Percentiles rank a stretch among this genome's conserved stretches.
Conservation (phyloP, 2,888 invertebrate species). For the Nephrotoma appendiculata region DNA sequence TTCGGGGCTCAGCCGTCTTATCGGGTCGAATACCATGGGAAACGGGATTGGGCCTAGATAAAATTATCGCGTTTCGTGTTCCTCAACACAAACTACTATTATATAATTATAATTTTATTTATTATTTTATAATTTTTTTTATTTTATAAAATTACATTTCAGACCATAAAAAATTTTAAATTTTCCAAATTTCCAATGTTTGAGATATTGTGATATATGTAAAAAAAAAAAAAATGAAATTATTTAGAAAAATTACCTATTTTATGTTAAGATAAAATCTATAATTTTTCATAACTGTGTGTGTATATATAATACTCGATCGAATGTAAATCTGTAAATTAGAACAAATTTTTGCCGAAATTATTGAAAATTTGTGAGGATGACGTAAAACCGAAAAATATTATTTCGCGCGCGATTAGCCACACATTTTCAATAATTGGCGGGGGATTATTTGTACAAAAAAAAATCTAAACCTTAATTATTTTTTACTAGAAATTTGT, state of each 20-base stretch:
- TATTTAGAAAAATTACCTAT: neutral
- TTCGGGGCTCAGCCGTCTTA: slow-evolving; percentile 1
- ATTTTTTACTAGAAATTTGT: neutral
- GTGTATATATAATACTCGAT: neutral
- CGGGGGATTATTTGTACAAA: neutral
- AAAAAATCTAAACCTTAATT: neutral
- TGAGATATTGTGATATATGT: neutral
- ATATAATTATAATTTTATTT: neutral
- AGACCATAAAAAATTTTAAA: neutral
- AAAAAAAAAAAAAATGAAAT: neutral
- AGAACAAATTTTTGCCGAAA: neutral
- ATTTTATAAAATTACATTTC: neutral
- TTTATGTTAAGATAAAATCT: neutral
- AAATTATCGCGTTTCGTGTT: neutral
- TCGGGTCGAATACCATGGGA: neutral
- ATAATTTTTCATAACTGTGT: neutral
- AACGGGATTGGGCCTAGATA: neutral
- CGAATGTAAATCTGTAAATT: neutral
- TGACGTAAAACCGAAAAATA: neutral
- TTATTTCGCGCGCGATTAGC: neutral
- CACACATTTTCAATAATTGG: neutral
- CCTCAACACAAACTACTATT: neutral
- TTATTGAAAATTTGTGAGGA: neutral
- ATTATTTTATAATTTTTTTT: neutral
- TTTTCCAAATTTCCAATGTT: neutral